These are phyloP conservation scores for Drosophila crucigera DNA, from an alignment of 2,888 invertebrate genomes.

Conservation along the genomic window DNA sequence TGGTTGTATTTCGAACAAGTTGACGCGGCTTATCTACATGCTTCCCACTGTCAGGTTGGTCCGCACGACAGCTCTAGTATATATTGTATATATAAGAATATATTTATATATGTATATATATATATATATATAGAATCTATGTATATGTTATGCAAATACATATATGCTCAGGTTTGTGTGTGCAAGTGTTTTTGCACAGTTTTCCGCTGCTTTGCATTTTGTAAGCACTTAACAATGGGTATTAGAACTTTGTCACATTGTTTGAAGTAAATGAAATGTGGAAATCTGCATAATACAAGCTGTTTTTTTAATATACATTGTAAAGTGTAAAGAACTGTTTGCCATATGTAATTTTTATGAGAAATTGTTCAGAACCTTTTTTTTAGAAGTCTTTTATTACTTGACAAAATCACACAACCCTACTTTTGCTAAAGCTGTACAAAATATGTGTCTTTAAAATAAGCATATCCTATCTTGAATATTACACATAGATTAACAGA, in stretches of 20 bases:
- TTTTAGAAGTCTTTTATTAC: neutral
- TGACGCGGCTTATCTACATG: slow-evolving; percentile 78
- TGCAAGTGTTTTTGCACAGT: slow-evolving; percentile 63
- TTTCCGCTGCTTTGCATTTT: slow-evolving; percentile 57
- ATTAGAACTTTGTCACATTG: slow-evolving; percentile 35
- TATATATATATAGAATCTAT: slow-evolving; percentile 1
- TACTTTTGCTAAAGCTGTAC: neutral
- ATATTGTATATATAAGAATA: slow-evolving; percentile 9
- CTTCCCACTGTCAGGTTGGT: slow-evolving; percentile 53
- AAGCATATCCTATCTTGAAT: neutral
- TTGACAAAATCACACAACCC: neutral
- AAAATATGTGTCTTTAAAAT: neutral
- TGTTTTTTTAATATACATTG: neutral
- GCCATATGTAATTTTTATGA: neutral
- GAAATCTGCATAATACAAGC: slow-evolving; percentile 10
- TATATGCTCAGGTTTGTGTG: slow-evolving; percentile 11
- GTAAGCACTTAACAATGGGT: slow-evolving; percentile 39
- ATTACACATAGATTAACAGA: slow-evolving; percentile 8
- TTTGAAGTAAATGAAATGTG: slow-evolving; percentile 23
- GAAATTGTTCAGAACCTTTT: neutral
- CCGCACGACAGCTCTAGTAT: slow-evolving; percentile 48
- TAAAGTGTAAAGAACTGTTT: neutral
- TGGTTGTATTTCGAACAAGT: slow-evolving; percentile 55
- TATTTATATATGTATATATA: neutral
- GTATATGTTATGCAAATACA: slow-evolving; percentile 3